Base-by-base conservation (phyloP, 1,140 invertebrate species). In the Anadara kagoshimensis region DNA sequence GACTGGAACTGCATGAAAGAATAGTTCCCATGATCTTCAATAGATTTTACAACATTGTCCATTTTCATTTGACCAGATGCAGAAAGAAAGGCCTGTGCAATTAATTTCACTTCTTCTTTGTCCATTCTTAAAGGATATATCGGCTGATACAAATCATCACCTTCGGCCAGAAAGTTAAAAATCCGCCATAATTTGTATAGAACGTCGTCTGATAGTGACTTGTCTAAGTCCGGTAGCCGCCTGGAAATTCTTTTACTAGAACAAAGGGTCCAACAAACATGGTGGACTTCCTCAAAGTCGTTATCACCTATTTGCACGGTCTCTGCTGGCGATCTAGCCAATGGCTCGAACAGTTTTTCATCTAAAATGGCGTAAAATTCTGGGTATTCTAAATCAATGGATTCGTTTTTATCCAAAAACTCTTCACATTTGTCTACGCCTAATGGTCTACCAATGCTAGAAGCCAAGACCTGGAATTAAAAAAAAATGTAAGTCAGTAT, bases 231-330 rank as follows among this genome's bases (percentile, higher is more conserved):
- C 11, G 62, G 44, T 44, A 64, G 26, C n/a, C 62, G 51, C 12
- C 36, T 49, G 12, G 58, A 53, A 24, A 69, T 75, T 5, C 56
- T 44, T 10, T 64, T 24, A 41, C 69, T 75, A 36, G 57, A 75
- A 18, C 64, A 95, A 0, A 95, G 91, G 54, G 94, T 87, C 94
- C 94, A 95, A 83, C 94, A 95, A 1, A 94, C 92, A 87, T 94
- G 91, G 67, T 92, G 92, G 43, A 93, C 92, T 82, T 91, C 69
- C 65, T 92, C 91, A 44, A 92, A 92, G 78, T 91, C 74, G 51
- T 91, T 89, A 0, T 90, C 85, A 10, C 92, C 74, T 22, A 66
- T 1, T 12, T 68, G 29, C 16, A 71, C 47, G 5, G 61, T 79
- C 24, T 73, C 56, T 0, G 57, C 44, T 0, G 54, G 43, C 20